Percentiles rank a stretch among this genome's conserved stretches.
Evolutionary conservation across 2,888 invertebrate genomes (phyloP).

Genomic region (Eristalinus sepulchralis): DNA sequence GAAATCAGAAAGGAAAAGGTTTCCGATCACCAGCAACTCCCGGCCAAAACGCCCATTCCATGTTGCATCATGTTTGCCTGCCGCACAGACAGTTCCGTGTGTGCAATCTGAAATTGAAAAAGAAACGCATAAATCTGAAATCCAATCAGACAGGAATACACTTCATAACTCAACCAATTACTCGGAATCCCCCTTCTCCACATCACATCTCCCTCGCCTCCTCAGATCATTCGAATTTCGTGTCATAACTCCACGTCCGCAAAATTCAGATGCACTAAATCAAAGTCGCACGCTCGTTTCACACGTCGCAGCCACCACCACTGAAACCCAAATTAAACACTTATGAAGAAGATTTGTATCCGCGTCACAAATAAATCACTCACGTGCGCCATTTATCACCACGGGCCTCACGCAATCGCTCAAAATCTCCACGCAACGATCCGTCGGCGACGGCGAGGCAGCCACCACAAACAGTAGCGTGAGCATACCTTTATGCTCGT

Average conservation of each 20-base stretch:
- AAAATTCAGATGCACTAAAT: not conserved
- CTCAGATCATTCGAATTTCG: not conserved
- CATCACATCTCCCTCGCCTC: no score
- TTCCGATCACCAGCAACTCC: no score
- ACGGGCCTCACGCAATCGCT: not conserved
- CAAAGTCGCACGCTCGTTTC: conserved; percentile 12
- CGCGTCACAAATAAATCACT: conserved; percentile 50
- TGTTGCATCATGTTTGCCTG: not conserved
- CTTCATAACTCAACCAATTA: not conserved
- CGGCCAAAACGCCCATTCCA: not conserved
- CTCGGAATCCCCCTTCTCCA: not conserved
- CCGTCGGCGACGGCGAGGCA: not conserved
- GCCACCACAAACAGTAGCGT: conserved; percentile 12
- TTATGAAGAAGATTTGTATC: conserved; percentile 35
- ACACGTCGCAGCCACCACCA: not conserved
- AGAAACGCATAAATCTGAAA: not conserved
- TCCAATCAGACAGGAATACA: not conserved
- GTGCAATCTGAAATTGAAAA: not conserved
- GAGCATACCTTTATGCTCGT: conserved; percentile 13
- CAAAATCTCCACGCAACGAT: not conserved
- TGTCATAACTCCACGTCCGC: not conserved
- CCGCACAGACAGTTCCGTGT: not conserved
- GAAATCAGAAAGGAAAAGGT: no score
- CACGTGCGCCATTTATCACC: conserved; percentile 45
- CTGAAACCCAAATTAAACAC: conserved; percentile 13